Evolutionary conservation across 2,888 invertebrate species (phyloP), one percentile per base, ranked within the genome.

Genomic region (Chrysolina americana): DNA sequence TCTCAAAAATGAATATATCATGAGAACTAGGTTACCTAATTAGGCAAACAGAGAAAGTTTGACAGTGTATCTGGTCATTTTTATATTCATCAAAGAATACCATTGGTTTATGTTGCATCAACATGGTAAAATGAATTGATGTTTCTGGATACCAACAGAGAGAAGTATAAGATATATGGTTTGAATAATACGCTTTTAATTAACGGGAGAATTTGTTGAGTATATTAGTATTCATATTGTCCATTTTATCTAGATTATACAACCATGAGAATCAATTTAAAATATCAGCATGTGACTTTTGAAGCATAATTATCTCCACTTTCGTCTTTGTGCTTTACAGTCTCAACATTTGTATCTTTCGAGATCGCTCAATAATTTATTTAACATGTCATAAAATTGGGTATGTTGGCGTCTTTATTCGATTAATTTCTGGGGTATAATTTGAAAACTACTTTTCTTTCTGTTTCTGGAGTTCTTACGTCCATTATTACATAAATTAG

Each of bases 231-330:
- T 76, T 70, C 73, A 76, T 70, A 70, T 59, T 59, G 59, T 73
- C 59, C 41, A 56, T 70, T 70, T 74, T 70, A 74, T 74, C 74
- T 74, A 66, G 70, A 74, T 66, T 62, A 74, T 66, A 65, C 74
- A 74, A 70, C 70, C 69, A 74, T 63, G 70, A 74, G 70, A 74
- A 74, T 74, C 74, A 74, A 74, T 74, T 74, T 74, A 70, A 70
- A 66, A 53, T 66, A 70, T 70, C 74, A 74, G 74, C 74, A 44
- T 74, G 74, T 74, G 74, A 69, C 74, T 74, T 74, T 66, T 74
- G 65, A 70, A 70, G 66, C 50, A 62, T 70, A 74, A 66, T 65
- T 66, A 74, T 70, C 63, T 65, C 23, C 56, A 44, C 70, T 70
- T 70, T 70, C 65, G 65, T 65, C 59, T 59, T 41, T 23, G 21